Evolutionary conservation across 1,140 invertebrate species (phyloP), one percentile per base, ranked within the genome.

Genomic region (Cherax quadricarinatus): DNA sequence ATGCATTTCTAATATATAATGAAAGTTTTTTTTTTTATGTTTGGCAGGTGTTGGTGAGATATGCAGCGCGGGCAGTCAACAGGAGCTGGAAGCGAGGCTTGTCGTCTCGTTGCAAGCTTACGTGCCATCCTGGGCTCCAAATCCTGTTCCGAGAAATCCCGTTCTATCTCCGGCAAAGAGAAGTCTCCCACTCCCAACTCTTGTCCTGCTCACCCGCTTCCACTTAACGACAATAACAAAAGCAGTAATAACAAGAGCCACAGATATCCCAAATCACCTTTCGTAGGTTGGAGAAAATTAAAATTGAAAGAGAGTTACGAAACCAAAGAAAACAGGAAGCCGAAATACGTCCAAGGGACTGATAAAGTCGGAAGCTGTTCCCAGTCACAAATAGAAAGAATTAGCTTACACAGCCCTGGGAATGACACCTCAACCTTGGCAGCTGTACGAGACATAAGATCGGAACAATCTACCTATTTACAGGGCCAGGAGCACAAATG

Each of bases 51-150:
- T 57, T 48, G 62, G 10, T 57, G 62, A 83, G 88, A 48, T 51
- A 89, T 89, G 88, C 81, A 89, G 2, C 21, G 62, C 81, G 81
- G 81, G 62, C 62, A 81, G 60, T 53, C 88, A 73, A 48, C 88
- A 70, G 88, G 88, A 21, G 88, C 24, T 80, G 88, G 86, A 70
- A 48, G 88, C 21, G 88, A 60, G 60, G 49, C 80, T 21, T 62
- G 66, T 18, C 66, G 88, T 21, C 62, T 89, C 66, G 88, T 89
- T 9, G 88, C 88, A 4, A 81, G 88, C 9, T 62, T 89, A 78
- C 66, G 62, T 53, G 81, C 80, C 1, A 81, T 62, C 88, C 30
- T 89, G 62, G 70, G 66, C 16, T 79, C 86, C n/a, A 30, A 14
- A 12, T 57, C 21, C 10, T 53, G 21, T 73, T 53, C 75, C 53